phyloP scores from a whole-genome alignment of 2,888 invertebrate species.

The Drosophila nr. fundita region DNA sequence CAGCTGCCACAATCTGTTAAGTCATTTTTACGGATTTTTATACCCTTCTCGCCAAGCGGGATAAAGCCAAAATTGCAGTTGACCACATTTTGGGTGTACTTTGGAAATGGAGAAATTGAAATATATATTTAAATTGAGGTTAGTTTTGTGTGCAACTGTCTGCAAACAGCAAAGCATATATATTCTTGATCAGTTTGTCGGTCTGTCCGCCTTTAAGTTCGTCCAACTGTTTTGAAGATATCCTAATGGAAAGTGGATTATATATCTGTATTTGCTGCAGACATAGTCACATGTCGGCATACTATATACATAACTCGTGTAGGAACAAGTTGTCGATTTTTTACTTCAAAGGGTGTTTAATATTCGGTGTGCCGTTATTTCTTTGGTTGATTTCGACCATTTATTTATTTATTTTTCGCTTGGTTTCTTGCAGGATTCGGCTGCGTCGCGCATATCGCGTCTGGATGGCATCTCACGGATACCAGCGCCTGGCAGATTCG shows the following conservation, averaged over 20 bases:
- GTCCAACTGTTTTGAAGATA: not conserved
- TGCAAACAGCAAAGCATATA: no score
- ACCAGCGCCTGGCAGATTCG: slow-evolving; percentile 78
- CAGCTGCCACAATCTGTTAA: slow-evolving; percentile 59
- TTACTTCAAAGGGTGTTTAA: not conserved
- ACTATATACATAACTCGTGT: not conserved
- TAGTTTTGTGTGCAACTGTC: no score
- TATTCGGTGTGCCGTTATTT: not conserved
- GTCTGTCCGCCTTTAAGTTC: not conserved
- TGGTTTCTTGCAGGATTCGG: slow-evolving; percentile 76
- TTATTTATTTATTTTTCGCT: not conserved
- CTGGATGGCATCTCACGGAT: slow-evolving; percentile 83
- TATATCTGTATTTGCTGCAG: not conserved
- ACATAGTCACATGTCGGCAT: not conserved
- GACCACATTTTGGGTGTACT: not conserved
- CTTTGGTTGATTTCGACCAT: not conserved
- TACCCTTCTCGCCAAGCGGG: not conserved
- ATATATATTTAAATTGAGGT: no score
- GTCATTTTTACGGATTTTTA: slow-evolving; percentile 34
- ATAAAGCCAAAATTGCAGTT: not conserved
- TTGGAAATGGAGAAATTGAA: no score
- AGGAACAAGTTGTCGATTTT: not conserved
- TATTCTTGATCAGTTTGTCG: not conserved
- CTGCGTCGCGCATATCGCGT: slow-evolving; percentile 83
- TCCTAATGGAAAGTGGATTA: not conserved